phyloP scores from a whole-genome alignment of 2,797 vertebrate species.

The Echiichthys vipera region DNA sequence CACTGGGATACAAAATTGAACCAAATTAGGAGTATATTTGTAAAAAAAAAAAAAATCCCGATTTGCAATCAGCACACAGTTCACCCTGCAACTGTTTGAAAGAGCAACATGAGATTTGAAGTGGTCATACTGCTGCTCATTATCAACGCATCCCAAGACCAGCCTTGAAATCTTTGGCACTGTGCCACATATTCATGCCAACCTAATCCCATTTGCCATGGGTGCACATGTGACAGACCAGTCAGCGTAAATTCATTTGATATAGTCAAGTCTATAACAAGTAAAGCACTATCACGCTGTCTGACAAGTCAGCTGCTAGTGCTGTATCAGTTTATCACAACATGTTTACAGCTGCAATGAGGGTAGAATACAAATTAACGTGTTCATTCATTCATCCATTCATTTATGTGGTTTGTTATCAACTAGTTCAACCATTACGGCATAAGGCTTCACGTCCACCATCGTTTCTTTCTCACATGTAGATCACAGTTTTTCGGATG shows the following conservation, averaged over 20 bases:
- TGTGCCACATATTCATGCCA: slow-evolving; percentile 60
- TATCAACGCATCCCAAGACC: slow-evolving; percentile 58
- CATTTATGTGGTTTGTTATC: slow-evolving; percentile 1
- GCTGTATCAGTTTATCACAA: background rate
- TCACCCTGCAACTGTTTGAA: background rate
- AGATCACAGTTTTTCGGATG: slow-evolving; percentile 99
- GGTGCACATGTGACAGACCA: slow-evolving; percentile 71
- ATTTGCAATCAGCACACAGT: slow-evolving; percentile 6
- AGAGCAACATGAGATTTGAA: slow-evolving; percentile 38
- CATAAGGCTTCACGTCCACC: background rate
- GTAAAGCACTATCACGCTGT: slow-evolving; percentile 45
- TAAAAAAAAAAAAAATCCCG: background rate
- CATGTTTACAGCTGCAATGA: slow-evolving; percentile 12
- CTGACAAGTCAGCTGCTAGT: slow-evolving; percentile 41
- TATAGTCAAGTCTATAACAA: slow-evolving; percentile 64
- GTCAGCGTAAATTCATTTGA: slow-evolving; percentile 70
- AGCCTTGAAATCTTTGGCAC: slow-evolving; percentile 45
- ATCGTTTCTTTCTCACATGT: slow-evolving; percentile 27
- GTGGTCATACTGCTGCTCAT: slow-evolving; percentile 38
- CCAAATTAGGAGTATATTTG: slow-evolving; percentile 10
- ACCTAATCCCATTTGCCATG: slow-evolving; percentile 74
- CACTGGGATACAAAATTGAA: slow-evolving; percentile 22
- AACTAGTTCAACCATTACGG: background rate
- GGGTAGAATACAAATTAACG: background rate
- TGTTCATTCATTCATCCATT: slow-evolving; percentile 8